These are phyloP conservation scores for Paraplagusia blochii DNA, from an alignment of 2,113 vertebrate genomes.

Conservation along the genomic window DNA sequence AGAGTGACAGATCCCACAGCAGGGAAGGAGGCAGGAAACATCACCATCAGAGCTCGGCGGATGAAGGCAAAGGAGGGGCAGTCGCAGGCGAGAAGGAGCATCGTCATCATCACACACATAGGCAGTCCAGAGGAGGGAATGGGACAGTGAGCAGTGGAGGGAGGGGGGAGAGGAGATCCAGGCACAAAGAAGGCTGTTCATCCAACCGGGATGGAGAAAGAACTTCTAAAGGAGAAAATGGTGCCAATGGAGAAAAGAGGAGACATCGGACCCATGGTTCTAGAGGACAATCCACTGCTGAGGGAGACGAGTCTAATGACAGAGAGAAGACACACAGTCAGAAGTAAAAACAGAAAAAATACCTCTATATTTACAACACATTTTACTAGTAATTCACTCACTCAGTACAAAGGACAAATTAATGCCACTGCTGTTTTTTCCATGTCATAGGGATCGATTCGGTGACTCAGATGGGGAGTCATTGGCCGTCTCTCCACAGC, in stretches of 20 bases:
- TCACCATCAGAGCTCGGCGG: conserved; percentile 83
- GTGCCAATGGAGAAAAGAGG: conserved; percentile 76
- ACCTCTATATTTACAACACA: too few species aligned
- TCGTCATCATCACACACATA: conserved; percentile 79
- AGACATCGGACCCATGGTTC: conserved; percentile 75
- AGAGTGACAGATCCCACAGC: conserved; percentile 73
- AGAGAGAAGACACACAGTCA: conserved; percentile 68
- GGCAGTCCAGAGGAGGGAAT: conserved; percentile 79
- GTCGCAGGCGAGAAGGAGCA: conserved; percentile 75
- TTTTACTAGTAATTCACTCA: too few species aligned
- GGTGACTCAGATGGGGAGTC: conserved; percentile 76
- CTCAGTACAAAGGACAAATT: not conserved
- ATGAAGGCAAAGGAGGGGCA: conserved; percentile 69
- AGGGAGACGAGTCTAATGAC: conserved; percentile 76
- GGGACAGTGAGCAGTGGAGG: conserved; percentile 61
- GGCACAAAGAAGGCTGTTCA: conserved; percentile 77
- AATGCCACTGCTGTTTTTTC: not conserved
- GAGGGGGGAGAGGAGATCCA: conserved; percentile 74
- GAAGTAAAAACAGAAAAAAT: conserved; percentile 55
- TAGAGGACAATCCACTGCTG: conserved; percentile 66
- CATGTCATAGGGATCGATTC: conserved; percentile 68
- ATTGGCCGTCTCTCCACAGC: conserved; percentile 66
- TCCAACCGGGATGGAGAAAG: conserved; percentile 75
- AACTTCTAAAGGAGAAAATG: conserved; percentile 64
- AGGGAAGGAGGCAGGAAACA: conserved; percentile 81